phyloP scores from a whole-genome alignment of 2,113 vertebrate species.

The Peucedramus taeniatus region DNA sequence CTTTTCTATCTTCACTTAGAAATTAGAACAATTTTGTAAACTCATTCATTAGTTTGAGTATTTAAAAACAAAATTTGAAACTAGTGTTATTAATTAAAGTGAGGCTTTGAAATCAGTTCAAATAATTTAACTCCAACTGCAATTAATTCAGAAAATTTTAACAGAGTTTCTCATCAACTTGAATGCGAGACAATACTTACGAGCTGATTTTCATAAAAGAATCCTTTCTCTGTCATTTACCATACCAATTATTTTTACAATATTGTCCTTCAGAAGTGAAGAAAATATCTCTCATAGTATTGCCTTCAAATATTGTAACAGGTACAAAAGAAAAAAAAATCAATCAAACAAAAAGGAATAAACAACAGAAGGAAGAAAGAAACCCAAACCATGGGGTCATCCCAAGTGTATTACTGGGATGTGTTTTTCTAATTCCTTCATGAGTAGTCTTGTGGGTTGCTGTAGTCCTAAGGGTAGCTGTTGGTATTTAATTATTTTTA shows the following conservation, averaged over 20 bases:
- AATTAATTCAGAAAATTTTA: neutral
- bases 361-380: neutral
- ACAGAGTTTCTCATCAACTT: neutral
- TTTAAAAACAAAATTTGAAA: neutral
- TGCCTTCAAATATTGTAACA: neutral
- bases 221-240: neutral
- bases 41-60: neutral
- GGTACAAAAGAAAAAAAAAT: neutral
- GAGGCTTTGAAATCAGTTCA: neutral
- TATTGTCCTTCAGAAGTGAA: neutral
- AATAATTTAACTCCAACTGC: neutral
- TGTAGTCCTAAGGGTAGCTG: neutral
- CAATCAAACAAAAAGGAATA: neutral
- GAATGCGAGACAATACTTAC: neutral
- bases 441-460: neutral
- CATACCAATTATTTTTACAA: neutral
- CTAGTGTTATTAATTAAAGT: neutral
- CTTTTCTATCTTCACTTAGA: neutral
- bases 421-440: neutral
- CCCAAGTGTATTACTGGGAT: neutral
- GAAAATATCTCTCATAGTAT: neutral
- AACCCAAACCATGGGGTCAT: fast-evolving
- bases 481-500: neutral
- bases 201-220: neutral
- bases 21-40: neutral